Percentiles rank a stretch among this genome's conserved stretches.
phyloP scores from a whole-genome alignment of 2,113 vertebrate genomes.

The Alligator sinensis region DNA sequence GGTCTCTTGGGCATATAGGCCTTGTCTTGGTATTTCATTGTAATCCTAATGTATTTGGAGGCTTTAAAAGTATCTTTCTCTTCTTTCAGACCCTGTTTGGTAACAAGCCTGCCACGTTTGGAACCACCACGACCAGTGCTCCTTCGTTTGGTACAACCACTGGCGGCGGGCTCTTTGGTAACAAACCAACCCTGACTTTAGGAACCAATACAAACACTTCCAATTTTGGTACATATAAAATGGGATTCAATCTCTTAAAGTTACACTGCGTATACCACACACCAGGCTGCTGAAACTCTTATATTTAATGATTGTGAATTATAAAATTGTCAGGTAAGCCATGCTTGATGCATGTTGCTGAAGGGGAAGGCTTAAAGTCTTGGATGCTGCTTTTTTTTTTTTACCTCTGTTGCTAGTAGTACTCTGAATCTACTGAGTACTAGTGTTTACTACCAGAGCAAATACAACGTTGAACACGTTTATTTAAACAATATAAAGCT shows the following conservation, averaged over 20 bases:
- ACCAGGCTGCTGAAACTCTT: neutral
- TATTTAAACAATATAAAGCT: neutral
- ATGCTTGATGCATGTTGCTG: neutral
- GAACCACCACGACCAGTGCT: slow-evolving; percentile 93
- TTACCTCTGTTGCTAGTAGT: neutral
- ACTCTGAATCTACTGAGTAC: fast-evolving
- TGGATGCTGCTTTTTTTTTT: neutral
- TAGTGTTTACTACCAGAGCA: fast-evolving
- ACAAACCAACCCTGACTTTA: slow-evolving; percentile 84
- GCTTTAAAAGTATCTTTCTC: neutral
- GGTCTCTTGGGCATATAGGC: neutral
- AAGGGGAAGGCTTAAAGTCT: neutral
- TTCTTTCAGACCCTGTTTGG: slow-evolving; percentile 90
- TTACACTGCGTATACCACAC: slow-evolving; percentile 60
- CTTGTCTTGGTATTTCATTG: neutral
- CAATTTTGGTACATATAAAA: slow-evolving; percentile 78
- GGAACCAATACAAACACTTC: slow-evolving; percentile 83
- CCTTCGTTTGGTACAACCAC: slow-evolving; percentile 90
- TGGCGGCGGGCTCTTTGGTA: slow-evolving; percentile 90
- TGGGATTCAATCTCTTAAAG: slow-evolving; percentile 18
- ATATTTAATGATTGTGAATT: neutral
- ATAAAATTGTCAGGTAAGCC: slow-evolving; percentile 26
- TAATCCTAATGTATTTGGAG: neutral
- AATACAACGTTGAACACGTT: neutral
- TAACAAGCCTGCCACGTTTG: slow-evolving; percentile 91